Percentiles rank a stretch among this genome's conserved stretches.
These are phyloP conservation scores for Hyles euphorbiae DNA, from an alignment of 1,140 invertebrate species.

Conservation along the genomic window DNA sequence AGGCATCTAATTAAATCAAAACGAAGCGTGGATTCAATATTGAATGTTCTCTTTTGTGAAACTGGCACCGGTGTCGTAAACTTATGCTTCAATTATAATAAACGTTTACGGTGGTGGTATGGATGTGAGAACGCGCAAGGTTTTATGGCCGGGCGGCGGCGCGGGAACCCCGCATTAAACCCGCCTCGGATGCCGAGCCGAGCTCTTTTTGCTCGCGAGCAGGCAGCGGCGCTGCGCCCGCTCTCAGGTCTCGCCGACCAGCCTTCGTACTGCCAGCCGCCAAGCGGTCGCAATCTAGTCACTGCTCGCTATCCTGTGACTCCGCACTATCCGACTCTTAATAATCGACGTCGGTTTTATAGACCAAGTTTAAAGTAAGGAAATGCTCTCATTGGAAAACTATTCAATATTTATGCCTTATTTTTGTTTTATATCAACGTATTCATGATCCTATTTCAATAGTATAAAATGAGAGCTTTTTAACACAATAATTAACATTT, in stretches of 20 bases:
- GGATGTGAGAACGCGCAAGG: slow-evolving; percentile 51
- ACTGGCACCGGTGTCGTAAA: slow-evolving; percentile 48
- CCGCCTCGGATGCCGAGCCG: slow-evolving; percentile 43
- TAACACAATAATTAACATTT: too few species aligned
- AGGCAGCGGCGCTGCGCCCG: slow-evolving; percentile 8
- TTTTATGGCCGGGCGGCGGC: slow-evolving; percentile 48
- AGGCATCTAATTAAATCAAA: too few species aligned
- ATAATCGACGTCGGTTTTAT: not conserved
- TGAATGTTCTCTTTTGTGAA: slow-evolving; percentile 47
- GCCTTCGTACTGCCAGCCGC: too few species aligned
- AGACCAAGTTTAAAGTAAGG: too few species aligned
- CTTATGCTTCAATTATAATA: slow-evolving; percentile 66
- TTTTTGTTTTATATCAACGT: too few species aligned
- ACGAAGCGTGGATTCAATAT: slow-evolving; percentile 25
- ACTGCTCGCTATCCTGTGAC: too few species aligned
- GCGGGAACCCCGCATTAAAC: slow-evolving; percentile 42
- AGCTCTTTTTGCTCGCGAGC: slow-evolving; percentile 45
- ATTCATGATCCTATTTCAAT: too few species aligned
- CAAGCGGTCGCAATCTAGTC: too few species aligned
- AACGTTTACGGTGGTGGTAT: slow-evolving; percentile 50
- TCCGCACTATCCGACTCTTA: too few species aligned
- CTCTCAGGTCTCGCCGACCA: slow-evolving; percentile 1
- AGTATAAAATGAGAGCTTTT: too few species aligned
- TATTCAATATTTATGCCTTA: too few species aligned
- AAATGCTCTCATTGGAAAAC: too few species aligned